Evolutionary conservation across 1,140 invertebrate species (phyloP).

Genomic region (Epicauta chinensis): DNA sequence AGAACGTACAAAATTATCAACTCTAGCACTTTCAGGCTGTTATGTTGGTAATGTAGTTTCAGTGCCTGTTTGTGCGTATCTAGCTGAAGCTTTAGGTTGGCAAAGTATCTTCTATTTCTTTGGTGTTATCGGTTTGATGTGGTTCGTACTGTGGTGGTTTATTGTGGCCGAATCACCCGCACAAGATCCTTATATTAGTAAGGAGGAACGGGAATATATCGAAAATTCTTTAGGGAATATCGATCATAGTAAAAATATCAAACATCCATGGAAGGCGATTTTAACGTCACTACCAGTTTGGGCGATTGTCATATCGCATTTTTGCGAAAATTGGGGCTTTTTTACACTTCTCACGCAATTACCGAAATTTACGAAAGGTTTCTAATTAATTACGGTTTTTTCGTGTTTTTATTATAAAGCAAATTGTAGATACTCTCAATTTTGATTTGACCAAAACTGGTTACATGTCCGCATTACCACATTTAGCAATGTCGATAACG

Average conservation of each 20-base stretch:
- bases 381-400: too few relatives aligned
- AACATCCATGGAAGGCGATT: conserved; percentile 75
- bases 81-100: conserved; percentile 74
- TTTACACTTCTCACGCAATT: conserved; percentile 86
- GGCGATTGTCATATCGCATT: conserved; percentile 86
- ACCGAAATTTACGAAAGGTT: conserved; percentile 85
- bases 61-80: conserved; percentile 65
- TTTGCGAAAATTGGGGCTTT: conserved; percentile 94
- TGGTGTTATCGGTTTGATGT: conserved; percentile 61
- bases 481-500: too few relatives aligned
- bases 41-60: conserved; percentile 78
- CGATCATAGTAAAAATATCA: conserved; percentile 42
- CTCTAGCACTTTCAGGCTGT: conserved; percentile 74
- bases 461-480: too few relatives aligned
- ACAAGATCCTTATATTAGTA: conserved; percentile 65
- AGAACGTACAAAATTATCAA: conserved; percentile 71
- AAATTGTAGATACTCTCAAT: too few relatives aligned
- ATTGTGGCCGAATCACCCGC: conserved; percentile 71
- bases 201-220: conserved; percentile 73
- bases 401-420: too few relatives aligned
- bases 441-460: too few relatives aligned
- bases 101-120: conserved; percentile 84
- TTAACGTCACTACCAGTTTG: conserved; percentile 79
- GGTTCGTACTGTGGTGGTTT: conserved; percentile 63
- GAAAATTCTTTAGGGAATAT: conserved; percentile 44